Percentiles rank a stretch among this genome's conserved stretches.
Evolutionary conservation across 2,113 vertebrate genomes (phyloP).

Genomic region (Gulo gulo): DNA sequence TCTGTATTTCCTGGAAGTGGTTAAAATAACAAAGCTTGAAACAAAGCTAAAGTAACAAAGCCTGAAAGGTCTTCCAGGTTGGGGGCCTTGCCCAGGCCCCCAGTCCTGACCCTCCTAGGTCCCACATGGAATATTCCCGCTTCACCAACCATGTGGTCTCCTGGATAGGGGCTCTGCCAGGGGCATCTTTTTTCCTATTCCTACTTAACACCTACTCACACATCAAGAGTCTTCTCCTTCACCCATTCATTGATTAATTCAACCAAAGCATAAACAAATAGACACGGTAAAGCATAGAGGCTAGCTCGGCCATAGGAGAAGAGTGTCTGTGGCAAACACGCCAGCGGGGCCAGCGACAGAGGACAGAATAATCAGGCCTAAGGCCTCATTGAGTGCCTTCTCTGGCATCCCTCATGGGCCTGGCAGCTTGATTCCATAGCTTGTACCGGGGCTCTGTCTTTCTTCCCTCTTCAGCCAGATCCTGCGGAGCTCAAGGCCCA

Average conservation of each 20-base stretch:
- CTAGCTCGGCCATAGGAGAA: not conserved
- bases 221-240: not conserved
- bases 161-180: not conserved
- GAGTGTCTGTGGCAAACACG: not conserved
- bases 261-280: not conserved
- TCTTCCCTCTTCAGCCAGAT: not conserved
- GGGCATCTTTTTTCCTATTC: not conserved
- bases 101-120: not conserved
- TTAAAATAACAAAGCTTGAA: not conserved
- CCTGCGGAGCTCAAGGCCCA: not conserved
- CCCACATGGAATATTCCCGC: not conserved
- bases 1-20: not conserved
- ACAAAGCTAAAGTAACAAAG: not conserved
- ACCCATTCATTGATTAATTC: not conserved
- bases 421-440: not conserved
- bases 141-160: fast-evolving
- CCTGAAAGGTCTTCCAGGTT: not conserved
- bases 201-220: not conserved
- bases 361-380: not conserved
- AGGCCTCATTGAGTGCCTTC: fast-evolving
- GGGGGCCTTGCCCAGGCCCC: fast-evolving
- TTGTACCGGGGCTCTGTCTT: not conserved
- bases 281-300: not conserved
- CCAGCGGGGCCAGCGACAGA: not conserved
- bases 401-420: not conserved